Evolutionary conservation across 2,113 vertebrate genomes (phyloP), one percentile per base, ranked within the genome.

Genomic region (Himantopus leucocephalus): DNA sequence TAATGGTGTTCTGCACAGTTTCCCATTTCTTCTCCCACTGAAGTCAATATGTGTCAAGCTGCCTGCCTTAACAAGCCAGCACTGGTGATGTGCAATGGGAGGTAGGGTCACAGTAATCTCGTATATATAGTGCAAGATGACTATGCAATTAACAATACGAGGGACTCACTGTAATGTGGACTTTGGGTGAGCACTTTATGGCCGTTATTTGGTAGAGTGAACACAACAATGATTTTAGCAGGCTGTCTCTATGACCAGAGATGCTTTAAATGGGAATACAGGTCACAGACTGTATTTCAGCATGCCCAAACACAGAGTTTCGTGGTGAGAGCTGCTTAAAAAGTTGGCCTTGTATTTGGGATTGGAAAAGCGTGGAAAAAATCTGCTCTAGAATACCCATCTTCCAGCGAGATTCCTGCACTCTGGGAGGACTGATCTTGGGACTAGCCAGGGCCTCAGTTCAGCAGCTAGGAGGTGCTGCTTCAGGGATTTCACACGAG

Each of bases 101-200:
- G 34, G 16, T 5, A 63, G 6, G 22, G 48, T 30, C 21, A 39
- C 37, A 29, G 41, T 6, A 35, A 62, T 32, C 43, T 63, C 3
- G 0, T 14, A 12, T 10, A 30, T 32, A 1, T 3, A 67, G 67
- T 14, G 32, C 23, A 35, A 76, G 45, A 30, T 47, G 53, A 48
- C 34, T 29, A 8, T 4, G 29, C 27, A 48, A 39, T 14, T 66
- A 62, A 50, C 26, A 39, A 22, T 18, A 50, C 0, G 8, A 75
- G 12, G 35, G 47, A 60, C 35, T 75, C 10, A 2, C 50, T 50
- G 19, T 24, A 70, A 68, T 0, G 0, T 11, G 27, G 48, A 60
- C 30, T 82, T 79, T 45, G 73, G 24, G 85, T 72, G 62, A 82
- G 66, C 56, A 59, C 8, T 48, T 63, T 52, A 56, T 29, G 52